Base-by-base conservation (phyloP, 2,888 invertebrate species). In the Catocala fraxini region DNA sequence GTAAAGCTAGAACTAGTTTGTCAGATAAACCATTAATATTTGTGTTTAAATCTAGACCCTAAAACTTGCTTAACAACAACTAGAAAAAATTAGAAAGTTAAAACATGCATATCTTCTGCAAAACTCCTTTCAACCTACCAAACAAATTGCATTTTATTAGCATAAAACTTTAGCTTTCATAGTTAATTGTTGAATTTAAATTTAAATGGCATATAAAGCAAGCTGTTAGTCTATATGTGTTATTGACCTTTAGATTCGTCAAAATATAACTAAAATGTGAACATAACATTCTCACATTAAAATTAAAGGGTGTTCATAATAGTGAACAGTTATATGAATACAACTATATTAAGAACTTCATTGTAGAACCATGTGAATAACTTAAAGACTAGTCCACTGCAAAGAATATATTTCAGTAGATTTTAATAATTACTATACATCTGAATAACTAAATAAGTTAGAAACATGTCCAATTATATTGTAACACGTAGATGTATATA, bases 71-170 rank as follows among this genome's bases (percentile, higher is more conserved):
- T 85, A 88, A 88, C 89, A 82, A 84, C 86, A 87, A 87, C 77
- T 80, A 89, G 89, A 89, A 89, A 35, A 88, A 92, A 89, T 92
- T 93, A 92, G 92, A 93, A 93, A 93, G 92, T 92, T 83, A 82
- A 88, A 87, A 88, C 86, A 86, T 89, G 89, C 88, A 90, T 77
- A 82, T 89, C 82, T 87, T 90, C 82, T 88, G 85, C 85, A 88
- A 42, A 86, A 89, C 90, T 88, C 85, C 88, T 91, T 89, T 87
- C 88, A 89, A 93, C 91, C 93, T 88, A 92, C 89, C 86, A 89
- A 91, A 87, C 82, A 89, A 89, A 92, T 89, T 93, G 92, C 90
- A 92, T 92, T 91, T 89, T 90, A 92, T 92, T 91, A 89, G 85
- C 90, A 90, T 90, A 89, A 90, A 89, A 88, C 81, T 89, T 87